Percentiles rank a stretch among this genome's conserved stretches.
phyloP scores from a whole-genome alignment of 2,888 invertebrate species.

The Apamea monoglypha region DNA sequence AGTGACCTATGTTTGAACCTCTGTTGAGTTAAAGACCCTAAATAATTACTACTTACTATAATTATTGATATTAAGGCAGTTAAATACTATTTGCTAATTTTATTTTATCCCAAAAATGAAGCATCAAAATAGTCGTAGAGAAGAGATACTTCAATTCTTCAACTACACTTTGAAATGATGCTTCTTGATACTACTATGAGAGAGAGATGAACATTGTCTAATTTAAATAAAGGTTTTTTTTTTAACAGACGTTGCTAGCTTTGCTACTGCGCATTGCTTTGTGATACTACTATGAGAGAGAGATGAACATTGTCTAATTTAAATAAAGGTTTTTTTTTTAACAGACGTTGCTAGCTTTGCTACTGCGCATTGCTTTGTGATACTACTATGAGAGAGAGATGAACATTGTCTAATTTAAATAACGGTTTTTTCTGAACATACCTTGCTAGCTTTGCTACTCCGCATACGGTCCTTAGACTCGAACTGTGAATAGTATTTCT shows the following conservation, averaged over 20 bases:
- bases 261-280: constrained; percentile 95
- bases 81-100: not conserved
- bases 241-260: constrained; percentile 95
- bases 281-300: not conserved
- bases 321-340: not conserved
- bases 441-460: constrained; percentile 98
- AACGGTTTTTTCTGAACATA: constrained; percentile 76
- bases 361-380: constrained; percentile 93
- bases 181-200: not conserved
- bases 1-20: not conserved
- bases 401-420: not conserved
- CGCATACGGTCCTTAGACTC: constrained; percentile 99
- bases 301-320: not conserved
- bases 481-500: constrained; percentile 98
- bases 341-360: constrained; percentile 97
- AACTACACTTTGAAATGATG: not conserved
- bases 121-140: not conserved
- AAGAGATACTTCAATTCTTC: not conserved
- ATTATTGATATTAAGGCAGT: no score
- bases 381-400: not conserved
- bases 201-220: not conserved
- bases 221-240: not conserved
- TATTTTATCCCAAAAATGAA: not conserved
- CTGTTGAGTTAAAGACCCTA: not conserved
- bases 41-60: not conserved